Evolutionary conservation across 2,888 invertebrate species (phyloP), one percentile per base, ranked within the genome.

Genomic region (Lamproptera curius): DNA sequence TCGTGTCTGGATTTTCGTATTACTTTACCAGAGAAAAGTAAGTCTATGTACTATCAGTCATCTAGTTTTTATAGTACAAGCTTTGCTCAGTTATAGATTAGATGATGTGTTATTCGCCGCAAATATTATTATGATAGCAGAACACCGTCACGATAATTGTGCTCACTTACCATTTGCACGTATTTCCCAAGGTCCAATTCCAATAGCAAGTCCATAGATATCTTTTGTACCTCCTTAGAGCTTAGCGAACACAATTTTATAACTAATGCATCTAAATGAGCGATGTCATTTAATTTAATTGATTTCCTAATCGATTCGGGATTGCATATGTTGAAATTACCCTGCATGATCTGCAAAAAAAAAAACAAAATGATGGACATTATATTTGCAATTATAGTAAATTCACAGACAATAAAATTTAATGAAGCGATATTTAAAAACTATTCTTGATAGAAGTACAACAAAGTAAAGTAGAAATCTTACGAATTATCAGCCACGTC

Each of bases 111-210:
- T n/a, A n/a, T n/a, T n/a, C n/a, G n/a, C n/a, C n/a, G n/a, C n/a
- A n/a, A n/a, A n/a, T n/a, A n/a, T n/a, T n/a, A n/a, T n/a, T n/a
- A n/a, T n/a, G n/a, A n/a, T n/a, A n/a, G 28, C 28, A 6, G 8
- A 10, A 28, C n/a, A 28, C 10, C 6, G 20, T 20, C 6, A 3
- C 20, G 20, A 20, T 3, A 13, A 44, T 37, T 17, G 41, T 17
- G 14, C 1, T 15, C 3, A 62, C 81, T 74, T 54, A 90, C 88
- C 88, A 90, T 88, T 53, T 75, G 80, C 43, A 90, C 53, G 58
- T 88, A 82, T 60, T 88, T 89, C n/a, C 67, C 76, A 51, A 88
- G 80, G 59, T 91, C 77, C 1, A 90, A 63, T 62, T 90, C 83
- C 42, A 80, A 65, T 33, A 90, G 47, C 3, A 90, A 50, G 41